A percentile compares a stretch with the other conserved stretches of the same genome.
Evolutionary conservation across 2,888 invertebrate species (phyloP).

Genomic region (Sicus ferrugineus): DNA sequence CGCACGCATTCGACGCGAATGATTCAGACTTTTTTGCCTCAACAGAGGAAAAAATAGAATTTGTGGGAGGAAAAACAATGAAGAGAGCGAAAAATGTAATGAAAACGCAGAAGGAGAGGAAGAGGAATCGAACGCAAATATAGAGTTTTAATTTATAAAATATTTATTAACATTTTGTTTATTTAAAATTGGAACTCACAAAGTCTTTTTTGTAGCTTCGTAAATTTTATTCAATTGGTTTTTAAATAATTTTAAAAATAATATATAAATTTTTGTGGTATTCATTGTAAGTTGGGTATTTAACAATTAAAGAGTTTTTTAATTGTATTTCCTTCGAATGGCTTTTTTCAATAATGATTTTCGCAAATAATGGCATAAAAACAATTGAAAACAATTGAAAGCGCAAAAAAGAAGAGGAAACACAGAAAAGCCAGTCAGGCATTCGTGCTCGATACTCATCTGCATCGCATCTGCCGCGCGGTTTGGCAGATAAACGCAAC

Average conservation of each 20-base stretch:
- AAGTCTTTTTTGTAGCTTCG: neutral
- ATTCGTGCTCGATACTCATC: constrained; percentile 1
- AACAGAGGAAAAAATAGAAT: too few species aligned
- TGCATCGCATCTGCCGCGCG: neutral
- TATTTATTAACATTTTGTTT: neutral
- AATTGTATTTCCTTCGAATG: neutral
- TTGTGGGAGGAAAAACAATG: neutral
- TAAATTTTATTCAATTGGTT: neutral
- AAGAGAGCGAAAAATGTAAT: neutral
- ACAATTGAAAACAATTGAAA: constrained; percentile 30
- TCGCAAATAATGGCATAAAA: constrained; percentile 25
- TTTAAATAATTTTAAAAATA: neutral
- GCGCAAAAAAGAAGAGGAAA: neutral
- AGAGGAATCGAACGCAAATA: neutral
- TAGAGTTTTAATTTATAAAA: neutral
- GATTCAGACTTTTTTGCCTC: neutral
- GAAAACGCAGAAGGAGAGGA: neutral
- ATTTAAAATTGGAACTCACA: neutral
- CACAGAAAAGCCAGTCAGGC: neutral
- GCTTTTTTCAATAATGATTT: constrained; percentile 22
- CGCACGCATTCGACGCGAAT: constrained; percentile 9
- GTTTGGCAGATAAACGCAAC: neutral
- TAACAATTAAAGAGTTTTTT: neutral
- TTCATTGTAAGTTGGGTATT: neutral
- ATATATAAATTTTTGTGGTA: neutral